These are phyloP conservation scores for Linurgus olivaceus DNA, from an alignment of 2,797 vertebrate species.

Conservation along the genomic window DNA sequence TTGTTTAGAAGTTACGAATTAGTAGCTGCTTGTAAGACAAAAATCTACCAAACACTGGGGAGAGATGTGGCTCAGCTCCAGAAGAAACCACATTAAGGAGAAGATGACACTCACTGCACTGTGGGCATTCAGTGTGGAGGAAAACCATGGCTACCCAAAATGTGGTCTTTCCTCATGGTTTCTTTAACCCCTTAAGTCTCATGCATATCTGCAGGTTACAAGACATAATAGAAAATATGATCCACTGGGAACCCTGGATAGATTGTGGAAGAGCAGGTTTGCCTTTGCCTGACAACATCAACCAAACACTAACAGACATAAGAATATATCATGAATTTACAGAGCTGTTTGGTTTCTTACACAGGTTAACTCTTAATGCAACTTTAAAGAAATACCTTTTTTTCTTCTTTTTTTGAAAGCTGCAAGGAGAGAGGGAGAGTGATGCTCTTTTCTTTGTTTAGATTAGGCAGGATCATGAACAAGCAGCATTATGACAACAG, in stretches of 20 bases:
- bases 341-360: neutral
- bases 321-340: neutral
- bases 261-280: neutral
- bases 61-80: neutral
- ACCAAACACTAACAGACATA: neutral
- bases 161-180: neutral
- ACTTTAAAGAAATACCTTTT: neutral
- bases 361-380: neutral
- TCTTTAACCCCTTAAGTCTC: neutral
- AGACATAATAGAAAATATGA: neutral
- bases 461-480: neutral
- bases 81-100: neutral
- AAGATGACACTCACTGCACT: neutral
- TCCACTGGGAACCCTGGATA: neutral
- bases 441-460: neutral
- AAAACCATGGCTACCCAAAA: neutral
- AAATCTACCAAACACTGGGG: neutral
- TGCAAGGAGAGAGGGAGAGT: neutral
- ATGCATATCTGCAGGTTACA: neutral
- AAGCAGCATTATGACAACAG: neutral
- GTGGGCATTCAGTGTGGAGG: neutral
- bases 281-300: neutral
- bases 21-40: neutral
- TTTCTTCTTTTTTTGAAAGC: neutral
- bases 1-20: neutral